Conservation (phyloP, 2,797 vertebrate species). For the Siniperca scherzeri region DNA sequence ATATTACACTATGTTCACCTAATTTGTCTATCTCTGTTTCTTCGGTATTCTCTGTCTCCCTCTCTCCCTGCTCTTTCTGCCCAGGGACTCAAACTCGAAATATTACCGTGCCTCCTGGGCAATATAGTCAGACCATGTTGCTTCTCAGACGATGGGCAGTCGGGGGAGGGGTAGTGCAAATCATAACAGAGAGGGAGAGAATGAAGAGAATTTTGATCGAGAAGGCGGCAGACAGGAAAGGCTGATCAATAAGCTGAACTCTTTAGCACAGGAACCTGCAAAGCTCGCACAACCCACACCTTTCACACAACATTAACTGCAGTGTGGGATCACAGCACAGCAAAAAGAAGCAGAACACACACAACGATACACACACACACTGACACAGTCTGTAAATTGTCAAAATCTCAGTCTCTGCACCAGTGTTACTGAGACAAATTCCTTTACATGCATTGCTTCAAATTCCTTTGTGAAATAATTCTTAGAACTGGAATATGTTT, state of each 20-base stretch:
- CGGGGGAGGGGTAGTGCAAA: slow-evolving; percentile 26
- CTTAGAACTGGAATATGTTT: background rate
- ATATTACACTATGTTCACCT: slow-evolving; percentile 4
- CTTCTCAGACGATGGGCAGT: slow-evolving; percentile 45
- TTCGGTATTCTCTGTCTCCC: slow-evolving; percentile 1
- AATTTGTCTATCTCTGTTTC: slow-evolving; percentile 4
- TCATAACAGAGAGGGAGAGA: slow-evolving; percentile 40
- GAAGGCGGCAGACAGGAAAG: slow-evolving; percentile 37
- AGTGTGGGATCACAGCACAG: slow-evolving; percentile 46
- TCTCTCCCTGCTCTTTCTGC: background rate
- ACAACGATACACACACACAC: background rate
- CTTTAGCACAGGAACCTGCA: slow-evolving; percentile 55
- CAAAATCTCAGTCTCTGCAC: slow-evolving; percentile 4
- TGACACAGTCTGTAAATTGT: background rate
- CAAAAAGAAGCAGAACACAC: background rate
- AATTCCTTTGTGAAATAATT: background rate
- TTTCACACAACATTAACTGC: slow-evolving; percentile 71
- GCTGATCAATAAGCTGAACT: slow-evolving; percentile 65
- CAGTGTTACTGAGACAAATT: slow-evolving; percentile 1
- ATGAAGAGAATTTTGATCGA: slow-evolving; percentile 45
- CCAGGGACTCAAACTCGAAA: slow-evolving; percentile 45
- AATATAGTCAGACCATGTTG: slow-evolving; percentile 28
- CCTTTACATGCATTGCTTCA: slow-evolving; percentile 2
- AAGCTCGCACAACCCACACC: slow-evolving; percentile 66
- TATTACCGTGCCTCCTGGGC: slow-evolving; percentile 43